Evolutionary conservation across 1,140 invertebrate species (phyloP).

Genomic region (Dendrolimus punctatus): DNA sequence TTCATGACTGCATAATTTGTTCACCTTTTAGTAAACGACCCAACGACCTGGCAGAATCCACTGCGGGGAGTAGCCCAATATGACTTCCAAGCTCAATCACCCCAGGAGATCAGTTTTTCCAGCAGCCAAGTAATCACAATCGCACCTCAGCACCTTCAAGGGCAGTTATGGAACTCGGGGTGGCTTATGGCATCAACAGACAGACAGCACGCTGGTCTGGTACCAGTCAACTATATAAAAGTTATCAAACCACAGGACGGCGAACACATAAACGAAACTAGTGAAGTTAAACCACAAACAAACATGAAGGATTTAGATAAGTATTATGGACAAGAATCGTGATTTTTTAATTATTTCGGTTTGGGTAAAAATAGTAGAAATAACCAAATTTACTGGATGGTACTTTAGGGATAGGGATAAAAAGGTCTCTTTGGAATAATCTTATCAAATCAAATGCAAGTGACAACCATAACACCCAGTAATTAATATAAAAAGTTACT

Average conservation of each 20-base stretch:
- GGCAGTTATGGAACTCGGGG: slow-evolving; percentile 76
- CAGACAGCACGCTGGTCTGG: slow-evolving; percentile 79
- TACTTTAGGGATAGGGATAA: too few relatives aligned
- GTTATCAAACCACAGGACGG: slow-evolving; percentile 35
- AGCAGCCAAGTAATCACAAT: slow-evolving; percentile 85
- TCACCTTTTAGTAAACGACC: slow-evolving; percentile 72
- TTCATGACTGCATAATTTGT: too few relatives aligned
- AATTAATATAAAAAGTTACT: too few relatives aligned
- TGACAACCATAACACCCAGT: too few relatives aligned
- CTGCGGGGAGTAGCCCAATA: slow-evolving; percentile 82
- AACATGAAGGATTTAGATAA: slow-evolving; percentile 24
- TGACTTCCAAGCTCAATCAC: slow-evolving; percentile 81
- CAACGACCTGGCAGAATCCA: slow-evolving; percentile 80
- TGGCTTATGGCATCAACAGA: slow-evolving; percentile 83
- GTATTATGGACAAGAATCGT: slow-evolving; percentile 28
- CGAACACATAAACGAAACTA: slow-evolving; percentile 1
- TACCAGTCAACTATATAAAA: slow-evolving; percentile 88
- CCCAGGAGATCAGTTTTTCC: slow-evolving; percentile 84
- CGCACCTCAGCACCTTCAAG: slow-evolving; percentile 87
- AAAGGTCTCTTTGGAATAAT: too few relatives aligned
- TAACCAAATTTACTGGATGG: too few relatives aligned
- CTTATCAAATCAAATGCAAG: too few relatives aligned
- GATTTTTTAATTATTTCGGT: slow-evolving; percentile 4
- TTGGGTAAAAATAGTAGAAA: too few relatives aligned
- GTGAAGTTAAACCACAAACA: slow-evolving; percentile 2